These are phyloP conservation scores for Linyphia triangularis DNA, from an alignment of 2,888 invertebrate genomes.

Conservation along the genomic window DNA sequence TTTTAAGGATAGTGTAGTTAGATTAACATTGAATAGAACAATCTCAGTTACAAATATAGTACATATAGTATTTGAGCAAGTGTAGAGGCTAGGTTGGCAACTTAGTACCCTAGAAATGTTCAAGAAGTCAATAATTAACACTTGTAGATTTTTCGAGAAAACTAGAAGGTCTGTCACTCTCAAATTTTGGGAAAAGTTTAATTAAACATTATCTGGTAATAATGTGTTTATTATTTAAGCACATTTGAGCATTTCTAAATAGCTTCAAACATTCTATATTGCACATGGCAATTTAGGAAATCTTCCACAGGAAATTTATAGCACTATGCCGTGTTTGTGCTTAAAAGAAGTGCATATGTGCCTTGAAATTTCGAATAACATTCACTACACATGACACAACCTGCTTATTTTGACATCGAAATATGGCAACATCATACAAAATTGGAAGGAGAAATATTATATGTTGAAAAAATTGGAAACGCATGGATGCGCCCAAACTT, in stretches of 20 bases:
- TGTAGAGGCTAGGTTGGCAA: slow-evolving; percentile 8
- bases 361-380: not conserved
- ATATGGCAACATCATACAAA: slow-evolving; percentile 32
- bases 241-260: not conserved
- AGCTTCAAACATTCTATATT: not conserved
- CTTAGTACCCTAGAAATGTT: slow-evolving; percentile 8
- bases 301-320: not conserved
- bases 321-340: not conserved
- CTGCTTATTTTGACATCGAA: slow-evolving; percentile 13
- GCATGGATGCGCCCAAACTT: not conserved
- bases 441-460: not conserved
- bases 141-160: not conserved
- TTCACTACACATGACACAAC: not conserved
- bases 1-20: not conserved
- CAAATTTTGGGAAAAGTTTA: no score
- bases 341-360: not conserved
- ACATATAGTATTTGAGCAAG: slow-evolving; percentile 51
- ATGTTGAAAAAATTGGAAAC: not conserved
- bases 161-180: no score
- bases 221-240: not conserved
- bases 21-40: slow-evolving; percentile 21
- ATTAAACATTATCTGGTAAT: not conserved
- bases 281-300: not conserved
- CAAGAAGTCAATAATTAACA: slow-evolving; percentile 1
- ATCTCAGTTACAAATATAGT: slow-evolving; percentile 9